Evolutionary conservation across 37 sponge, comb jelly and placozoan genomes (phyloP), one percentile per base, ranked within the genome.

Genomic region (Oopsacas minuta): DNA sequence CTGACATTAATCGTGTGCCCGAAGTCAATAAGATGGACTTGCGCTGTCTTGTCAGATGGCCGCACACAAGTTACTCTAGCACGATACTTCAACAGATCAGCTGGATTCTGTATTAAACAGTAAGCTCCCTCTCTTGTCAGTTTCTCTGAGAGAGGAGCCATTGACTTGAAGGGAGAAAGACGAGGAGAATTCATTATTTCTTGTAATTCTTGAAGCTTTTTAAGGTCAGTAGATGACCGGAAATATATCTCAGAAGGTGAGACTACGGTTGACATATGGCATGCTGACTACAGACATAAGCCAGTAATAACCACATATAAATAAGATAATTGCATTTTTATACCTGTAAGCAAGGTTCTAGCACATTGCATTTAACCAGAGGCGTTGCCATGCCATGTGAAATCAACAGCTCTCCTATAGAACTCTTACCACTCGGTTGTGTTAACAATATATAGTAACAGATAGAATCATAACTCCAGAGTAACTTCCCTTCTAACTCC

Each of bases 371-470:
- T n/a, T 34, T 61, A 12, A 61, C 75, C 28, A 61, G 75, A 20
- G 75, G 75, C 20, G 75, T 61, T 10, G 75, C 75, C 75, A 61
- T 61, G 75, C 75, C 75, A 25, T 61, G 75, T 5, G 75, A 61
- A 25, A 61, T n/a, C 28, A 61, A 34, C 75, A 61, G 75, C 75
- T 61, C 75, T 34, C 75, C 75, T 3, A 61, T n/a, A 34, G 28
- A 25, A 3, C 17, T 3, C 75, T 61, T 61, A 5, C 75, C 75
- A 34, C 30, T 61, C 75, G 22, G 75, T 34, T 61, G 75, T 12
- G 22, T 3, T n/a, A 61, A 34, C 75, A 34, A 32, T 25, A 61
- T 34, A 34, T 61, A 61, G 75, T 61, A 61, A 5, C 20, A n/a
- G 28, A 61, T n/a, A 25, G 28, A 34, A n/a, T 61, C 75, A 34